A percentile compares a stretch with the other conserved stretches of the same genome.
These are phyloP conservation scores for Pogonocichla stellata DNA, from an alignment of 2,113 vertebrate species.

Conservation along the genomic window DNA sequence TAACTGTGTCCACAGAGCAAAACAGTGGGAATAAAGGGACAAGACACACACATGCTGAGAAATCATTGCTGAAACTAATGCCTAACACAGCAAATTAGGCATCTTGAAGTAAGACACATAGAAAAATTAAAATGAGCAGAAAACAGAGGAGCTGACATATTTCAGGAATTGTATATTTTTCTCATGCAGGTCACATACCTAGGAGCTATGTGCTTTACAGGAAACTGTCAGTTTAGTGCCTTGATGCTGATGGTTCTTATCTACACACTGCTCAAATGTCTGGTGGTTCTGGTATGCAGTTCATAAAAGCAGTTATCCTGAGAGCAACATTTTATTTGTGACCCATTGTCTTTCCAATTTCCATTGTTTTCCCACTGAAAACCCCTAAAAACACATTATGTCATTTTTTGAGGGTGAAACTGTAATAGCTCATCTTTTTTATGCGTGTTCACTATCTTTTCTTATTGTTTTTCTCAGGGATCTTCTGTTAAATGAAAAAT, in stretches of 20 bases:
- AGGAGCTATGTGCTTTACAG: neutral
- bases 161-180: neutral
- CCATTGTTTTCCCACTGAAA: neutral
- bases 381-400: neutral
- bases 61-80: neutral
- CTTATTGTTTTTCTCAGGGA: neutral
- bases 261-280: neutral
- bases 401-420: neutral
- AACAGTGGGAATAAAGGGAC: neutral
- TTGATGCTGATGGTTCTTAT: neutral
- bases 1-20: neutral
- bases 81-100: neutral
- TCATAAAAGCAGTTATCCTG: conserved; percentile 1
- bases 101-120: neutral
- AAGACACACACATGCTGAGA: neutral
- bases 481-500: neutral
- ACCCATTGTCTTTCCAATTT: neutral
- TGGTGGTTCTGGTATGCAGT: conserved; percentile 42
- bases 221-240: neutral
- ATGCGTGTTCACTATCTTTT: neutral
- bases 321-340: neutral
- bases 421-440: neutral
- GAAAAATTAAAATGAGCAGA: neutral
- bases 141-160: neutral
- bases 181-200: neutral